Conservation (phyloP, 2,888 invertebrate genomes). For the Platypus cylindrus region DNA sequence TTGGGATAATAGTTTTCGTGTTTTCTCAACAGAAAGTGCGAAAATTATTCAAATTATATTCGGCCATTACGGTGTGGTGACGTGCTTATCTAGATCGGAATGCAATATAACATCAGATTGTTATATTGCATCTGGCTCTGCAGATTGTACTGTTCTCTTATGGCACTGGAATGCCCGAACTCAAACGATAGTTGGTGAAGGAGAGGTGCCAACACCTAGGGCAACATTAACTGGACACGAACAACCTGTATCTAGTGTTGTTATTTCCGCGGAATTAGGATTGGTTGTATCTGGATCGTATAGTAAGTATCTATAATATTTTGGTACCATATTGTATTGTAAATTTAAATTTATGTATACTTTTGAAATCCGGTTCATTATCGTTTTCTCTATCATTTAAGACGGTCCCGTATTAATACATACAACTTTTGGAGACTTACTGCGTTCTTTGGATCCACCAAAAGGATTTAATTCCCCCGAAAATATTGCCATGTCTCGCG, state of each 20-base stretch:
- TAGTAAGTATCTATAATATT: constrained; percentile 35
- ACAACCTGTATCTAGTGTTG: constrained; percentile 86
- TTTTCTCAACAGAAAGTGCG: constrained; percentile 93
- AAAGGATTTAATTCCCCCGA: constrained; percentile 63
- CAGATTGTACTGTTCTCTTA: constrained; percentile 93
- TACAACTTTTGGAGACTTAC: constrained; percentile 92
- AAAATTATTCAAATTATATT: constrained; percentile 97
- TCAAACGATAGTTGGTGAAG: constrained; percentile 94
- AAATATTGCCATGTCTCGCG: constrained; percentile 87
- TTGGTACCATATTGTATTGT: too few relatives aligned
- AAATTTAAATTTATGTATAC: too few relatives aligned
- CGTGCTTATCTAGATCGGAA: constrained; percentile 93
- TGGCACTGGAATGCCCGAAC: constrained; percentile 99
- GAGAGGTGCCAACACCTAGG: constrained; percentile 88
- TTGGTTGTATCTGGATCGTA: constrained; percentile 89
- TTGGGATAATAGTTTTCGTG: constrained; percentile 98
- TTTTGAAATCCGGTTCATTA: too few relatives aligned
- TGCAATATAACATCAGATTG: constrained; percentile 99
- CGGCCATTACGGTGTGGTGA: constrained; percentile 98
- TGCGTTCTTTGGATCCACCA: constrained; percentile 80
- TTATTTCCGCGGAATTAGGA: constrained; percentile 95
- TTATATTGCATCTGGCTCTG: constrained; percentile 95
- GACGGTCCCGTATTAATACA: constrained; percentile 95
- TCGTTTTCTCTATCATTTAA: constrained; percentile 30
- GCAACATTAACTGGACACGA: constrained; percentile 97